Evolutionary conservation across 2,888 invertebrate genomes (phyloP).

Genomic region (Hypselothyrea guttata): DNA sequence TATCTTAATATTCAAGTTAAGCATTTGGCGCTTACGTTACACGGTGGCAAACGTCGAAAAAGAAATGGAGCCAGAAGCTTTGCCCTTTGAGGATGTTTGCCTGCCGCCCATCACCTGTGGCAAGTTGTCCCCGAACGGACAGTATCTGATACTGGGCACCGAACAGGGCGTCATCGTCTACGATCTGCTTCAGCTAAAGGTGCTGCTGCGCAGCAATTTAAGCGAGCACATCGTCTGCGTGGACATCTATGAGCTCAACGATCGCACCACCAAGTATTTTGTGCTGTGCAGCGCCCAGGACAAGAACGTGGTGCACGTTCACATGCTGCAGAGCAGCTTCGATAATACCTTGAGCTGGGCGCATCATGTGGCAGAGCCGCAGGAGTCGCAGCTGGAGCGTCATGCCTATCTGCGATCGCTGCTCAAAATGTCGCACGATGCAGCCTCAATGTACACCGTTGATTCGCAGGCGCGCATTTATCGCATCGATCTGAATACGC

Average conservation of each 20-base stretch:
- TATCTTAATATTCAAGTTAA: constrained; percentile 61
- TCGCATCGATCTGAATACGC: constrained; percentile 57
- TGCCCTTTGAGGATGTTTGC: constrained; percentile 47
- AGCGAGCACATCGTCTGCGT: constrained; percentile 79
- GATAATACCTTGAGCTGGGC: constrained; percentile 69
- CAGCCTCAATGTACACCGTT: constrained; percentile 67
- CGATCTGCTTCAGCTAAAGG: constrained; percentile 57
- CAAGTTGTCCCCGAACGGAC: constrained; percentile 69
- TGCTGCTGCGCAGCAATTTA: constrained; percentile 78
- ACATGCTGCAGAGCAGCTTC: constrained; percentile 64
- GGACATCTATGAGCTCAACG: constrained; percentile 77
- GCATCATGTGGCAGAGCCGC: constrained; percentile 55
- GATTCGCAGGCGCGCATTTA: constrained; percentile 79
- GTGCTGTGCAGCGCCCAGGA: constrained; percentile 77
- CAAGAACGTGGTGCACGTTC: constrained; percentile 73
- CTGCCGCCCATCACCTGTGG: constrained; percentile 71
- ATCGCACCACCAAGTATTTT: constrained; percentile 76
- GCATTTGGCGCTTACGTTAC: constrained; percentile 63
- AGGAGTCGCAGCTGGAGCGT: constrained; percentile 63
- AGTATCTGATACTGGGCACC: constrained; percentile 80
- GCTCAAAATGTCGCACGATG: constrained; percentile 46
- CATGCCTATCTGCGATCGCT: constrained; percentile 69
- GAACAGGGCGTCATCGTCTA: constrained; percentile 78
- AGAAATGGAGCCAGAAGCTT: constrained; percentile 11
- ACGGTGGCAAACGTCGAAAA: constrained; percentile 4